Evolutionary conservation across 2,797 vertebrate species (phyloP).

Genomic region (Alca torda): DNA sequence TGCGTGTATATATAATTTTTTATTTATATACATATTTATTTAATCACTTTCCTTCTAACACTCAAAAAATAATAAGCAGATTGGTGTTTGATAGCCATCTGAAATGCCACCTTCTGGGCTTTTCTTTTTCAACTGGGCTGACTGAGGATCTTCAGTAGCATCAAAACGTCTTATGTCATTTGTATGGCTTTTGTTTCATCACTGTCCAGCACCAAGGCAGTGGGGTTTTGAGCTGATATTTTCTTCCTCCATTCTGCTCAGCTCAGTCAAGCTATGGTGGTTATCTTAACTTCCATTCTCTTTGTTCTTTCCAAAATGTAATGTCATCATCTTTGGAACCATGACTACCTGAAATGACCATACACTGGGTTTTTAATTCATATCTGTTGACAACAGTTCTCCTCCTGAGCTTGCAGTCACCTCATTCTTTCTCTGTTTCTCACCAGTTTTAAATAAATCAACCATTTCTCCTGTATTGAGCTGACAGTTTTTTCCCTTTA

Average conservation of each 20-base stretch:
- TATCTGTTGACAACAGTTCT: conserved; percentile 1
- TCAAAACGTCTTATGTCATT: background rate
- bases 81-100: background rate
- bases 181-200: background rate
- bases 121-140: background rate
- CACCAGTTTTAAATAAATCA: conserved; percentile 1
- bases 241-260: background rate
- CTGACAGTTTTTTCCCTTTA: conserved; percentile 19
- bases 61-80: background rate
- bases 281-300: background rate
- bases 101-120: background rate
- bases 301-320: background rate
- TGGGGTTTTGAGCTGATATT: background rate
- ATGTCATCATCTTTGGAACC: background rate
- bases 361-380: background rate
- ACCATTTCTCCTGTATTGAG: background rate
- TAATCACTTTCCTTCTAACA: background rate
- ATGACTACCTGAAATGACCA: background rate
- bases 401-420: background rate
- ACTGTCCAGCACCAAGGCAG: background rate
- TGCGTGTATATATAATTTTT: background rate
- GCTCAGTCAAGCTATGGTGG: background rate
- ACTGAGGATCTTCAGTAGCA: background rate
- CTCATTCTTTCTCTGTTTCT: background rate
- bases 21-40: background rate